These are phyloP conservation scores for Nematolebias whitei DNA, from an alignment of 2,113 vertebrate genomes.

Conservation along the genomic window DNA sequence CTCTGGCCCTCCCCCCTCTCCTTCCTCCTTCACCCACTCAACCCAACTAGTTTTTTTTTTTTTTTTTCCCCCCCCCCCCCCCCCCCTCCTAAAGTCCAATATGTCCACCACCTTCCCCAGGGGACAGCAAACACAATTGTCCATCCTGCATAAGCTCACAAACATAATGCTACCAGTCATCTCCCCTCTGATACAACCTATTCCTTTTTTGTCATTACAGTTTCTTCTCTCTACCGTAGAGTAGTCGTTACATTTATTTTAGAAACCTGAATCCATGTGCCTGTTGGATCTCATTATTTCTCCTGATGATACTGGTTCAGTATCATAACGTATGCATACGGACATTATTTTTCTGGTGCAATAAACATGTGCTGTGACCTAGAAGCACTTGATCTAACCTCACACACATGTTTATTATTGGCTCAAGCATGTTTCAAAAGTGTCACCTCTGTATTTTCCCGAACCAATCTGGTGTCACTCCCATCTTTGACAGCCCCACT, in stretches of 20 bases:
- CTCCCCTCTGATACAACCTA: slow-evolving; percentile 82
- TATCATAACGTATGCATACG: slow-evolving; percentile 99
- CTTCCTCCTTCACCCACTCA: slow-evolving; percentile 68
- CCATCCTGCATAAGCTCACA: slow-evolving; percentile 97
- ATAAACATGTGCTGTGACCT: slow-evolving; percentile 99
- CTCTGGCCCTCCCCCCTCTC: slow-evolving; percentile 60
- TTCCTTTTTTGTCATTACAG: slow-evolving; percentile 94
- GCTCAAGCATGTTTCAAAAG: slow-evolving; percentile 99
- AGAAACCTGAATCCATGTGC: slow-evolving; percentile 99
- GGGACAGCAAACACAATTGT: slow-evolving; percentile 90
- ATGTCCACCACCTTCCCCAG: slow-evolving; percentile 74
- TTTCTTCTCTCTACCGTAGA: slow-evolving; percentile 91
- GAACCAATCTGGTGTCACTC: slow-evolving; percentile 77
- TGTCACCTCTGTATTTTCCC: slow-evolving; percentile 98
- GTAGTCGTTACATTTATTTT: slow-evolving; percentile 93
- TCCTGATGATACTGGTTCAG: slow-evolving; percentile 99
- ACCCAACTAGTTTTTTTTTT: slow-evolving; percentile 75
- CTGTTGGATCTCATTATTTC: slow-evolving; percentile 99
- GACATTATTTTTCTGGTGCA: slow-evolving; percentile 99
- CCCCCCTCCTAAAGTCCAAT: slow-evolving; percentile 58
- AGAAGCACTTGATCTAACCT: slow-evolving; percentile 90
- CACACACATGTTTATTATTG: slow-evolving; percentile 99
- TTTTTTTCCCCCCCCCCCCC: slow-evolving; percentile 36
- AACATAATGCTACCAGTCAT: slow-evolving; percentile 95
- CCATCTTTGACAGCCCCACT: slow-evolving; percentile 80